A percentile compares a stretch with the other conserved stretches of the same genome.
phyloP scores from a whole-genome alignment of 2,797 vertebrate genomes.

The Aselliscus stoliczkanus region DNA sequence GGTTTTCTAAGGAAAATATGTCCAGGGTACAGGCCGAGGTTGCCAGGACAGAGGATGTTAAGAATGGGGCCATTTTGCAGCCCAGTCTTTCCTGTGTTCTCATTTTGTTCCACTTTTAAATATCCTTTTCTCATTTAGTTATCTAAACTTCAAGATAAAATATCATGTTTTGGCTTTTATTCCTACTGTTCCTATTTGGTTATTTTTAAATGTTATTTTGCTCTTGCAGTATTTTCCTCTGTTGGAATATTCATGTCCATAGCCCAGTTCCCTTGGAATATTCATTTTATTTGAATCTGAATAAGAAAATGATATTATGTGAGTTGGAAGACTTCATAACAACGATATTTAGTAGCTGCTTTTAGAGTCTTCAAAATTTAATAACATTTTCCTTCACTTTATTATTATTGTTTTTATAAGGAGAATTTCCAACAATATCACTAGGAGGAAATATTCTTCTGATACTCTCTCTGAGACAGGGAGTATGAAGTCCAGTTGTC shows the following conservation, averaged over 20 bases:
- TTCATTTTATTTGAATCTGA: constrained; percentile 41
- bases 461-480: neutral
- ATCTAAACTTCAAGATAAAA: neutral
- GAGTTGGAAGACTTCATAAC: neutral
- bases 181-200: neutral
- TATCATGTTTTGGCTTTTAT: neutral
- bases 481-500: neutral
- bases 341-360: neutral
- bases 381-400: neutral
- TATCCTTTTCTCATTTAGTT: neutral
- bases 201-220: constrained; percentile 16
- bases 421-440: neutral
- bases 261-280: neutral
- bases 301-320: neutral
- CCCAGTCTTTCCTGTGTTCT: neutral
- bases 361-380: constrained; percentile 27
- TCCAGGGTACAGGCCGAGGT: neutral
- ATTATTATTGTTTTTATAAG: neutral
- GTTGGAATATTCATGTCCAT: neutral
- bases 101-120: neutral
- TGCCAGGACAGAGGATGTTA: neutral
- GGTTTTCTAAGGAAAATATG: neutral
- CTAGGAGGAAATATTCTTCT: neutral
- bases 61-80: neutral
- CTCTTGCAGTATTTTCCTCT: neutral